Conservation (phyloP, 2,888 invertebrate species). For the Tetranychus truncatus region DNA sequence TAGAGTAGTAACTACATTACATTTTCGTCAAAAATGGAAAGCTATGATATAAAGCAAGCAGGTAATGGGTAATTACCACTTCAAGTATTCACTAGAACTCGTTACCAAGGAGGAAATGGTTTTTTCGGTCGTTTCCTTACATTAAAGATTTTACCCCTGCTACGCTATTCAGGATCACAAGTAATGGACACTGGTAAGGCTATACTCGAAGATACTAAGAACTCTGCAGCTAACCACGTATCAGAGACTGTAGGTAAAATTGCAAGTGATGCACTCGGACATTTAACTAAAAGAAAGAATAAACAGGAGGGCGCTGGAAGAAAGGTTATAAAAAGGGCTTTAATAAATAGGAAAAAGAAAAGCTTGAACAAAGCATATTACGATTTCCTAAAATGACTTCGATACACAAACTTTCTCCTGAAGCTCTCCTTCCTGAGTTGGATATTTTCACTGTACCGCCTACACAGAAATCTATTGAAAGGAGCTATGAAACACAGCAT, state of each 20-base stretch:
- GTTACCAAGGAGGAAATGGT: slow-evolving; percentile 14
- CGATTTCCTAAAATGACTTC: neutral
- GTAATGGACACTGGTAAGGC: neutral
- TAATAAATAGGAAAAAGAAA: neutral
- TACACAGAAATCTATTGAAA: slow-evolving; percentile 8
- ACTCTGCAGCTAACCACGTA: too few species aligned
- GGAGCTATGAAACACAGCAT: neutral
- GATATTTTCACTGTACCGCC: slow-evolving; percentile 9
- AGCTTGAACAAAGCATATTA: neutral
- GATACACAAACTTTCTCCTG: neutral
- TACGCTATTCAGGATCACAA: neutral
- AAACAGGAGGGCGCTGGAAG: too few species aligned
- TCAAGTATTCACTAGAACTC: neutral
- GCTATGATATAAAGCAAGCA: slow-evolving; percentile 12
- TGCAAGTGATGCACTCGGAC: too few species aligned
- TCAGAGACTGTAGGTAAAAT: too few species aligned
- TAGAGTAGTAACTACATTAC: too few species aligned
- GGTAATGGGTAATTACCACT: slow-evolving; percentile 3
- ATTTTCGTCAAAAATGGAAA: neutral
- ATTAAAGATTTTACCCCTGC: neutral
- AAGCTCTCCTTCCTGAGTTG: slow-evolving; percentile 4
- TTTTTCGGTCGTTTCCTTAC: slow-evolving; percentile 7
- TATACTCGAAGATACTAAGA: neutral
- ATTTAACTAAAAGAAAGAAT: too few species aligned
- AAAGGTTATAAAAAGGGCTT: too few species aligned